These are phyloP conservation scores for Tortrix viridana DNA, from an alignment of 2,888 invertebrate genomes.

Conservation along the genomic window DNA sequence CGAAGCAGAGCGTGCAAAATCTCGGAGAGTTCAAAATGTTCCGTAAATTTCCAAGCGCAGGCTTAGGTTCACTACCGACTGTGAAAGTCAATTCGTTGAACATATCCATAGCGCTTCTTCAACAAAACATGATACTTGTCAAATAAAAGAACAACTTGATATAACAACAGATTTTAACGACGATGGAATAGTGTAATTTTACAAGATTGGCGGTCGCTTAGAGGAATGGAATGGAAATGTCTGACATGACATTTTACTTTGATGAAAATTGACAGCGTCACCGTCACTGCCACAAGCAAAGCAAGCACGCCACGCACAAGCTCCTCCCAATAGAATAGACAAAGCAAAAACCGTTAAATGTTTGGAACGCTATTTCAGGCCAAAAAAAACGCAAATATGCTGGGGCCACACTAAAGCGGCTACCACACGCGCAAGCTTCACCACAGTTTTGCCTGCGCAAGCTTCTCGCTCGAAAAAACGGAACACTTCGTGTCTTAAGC, in stretches of 20 bases:
- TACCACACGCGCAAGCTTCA: no score
- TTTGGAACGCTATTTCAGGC: no score
- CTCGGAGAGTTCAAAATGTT: slow-evolving; percentile 26
- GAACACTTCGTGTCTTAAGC: no score
- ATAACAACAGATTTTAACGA: background rate
- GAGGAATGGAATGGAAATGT: slow-evolving; percentile 7
- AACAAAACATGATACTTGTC: background rate
- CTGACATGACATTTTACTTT: slow-evolving; percentile 12
- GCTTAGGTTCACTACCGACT: slow-evolving; percentile 26
- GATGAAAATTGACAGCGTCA: slow-evolving; percentile 19
- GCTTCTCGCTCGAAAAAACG: no score
- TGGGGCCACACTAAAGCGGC: no score
- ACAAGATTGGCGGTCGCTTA: slow-evolving; percentile 20
- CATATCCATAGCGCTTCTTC: slow-evolving; percentile 9
- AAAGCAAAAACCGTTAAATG: slow-evolving; percentile 11
- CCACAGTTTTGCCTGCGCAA: no score
- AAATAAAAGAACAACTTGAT: background rate
- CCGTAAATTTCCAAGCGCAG: slow-evolving; percentile 24
- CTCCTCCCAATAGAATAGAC: background rate
- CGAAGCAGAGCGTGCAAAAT: slow-evolving; percentile 32
- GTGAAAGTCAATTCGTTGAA: slow-evolving; percentile 27
- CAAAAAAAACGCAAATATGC: no score
- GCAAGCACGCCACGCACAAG: background rate
- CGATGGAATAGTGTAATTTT: background rate
- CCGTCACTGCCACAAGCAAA: slow-evolving; percentile 9